Evolutionary conservation across 2,797 vertebrate genomes (phyloP), one percentile per base, ranked within the genome.

Genomic region (Echeneis naucrates): DNA sequence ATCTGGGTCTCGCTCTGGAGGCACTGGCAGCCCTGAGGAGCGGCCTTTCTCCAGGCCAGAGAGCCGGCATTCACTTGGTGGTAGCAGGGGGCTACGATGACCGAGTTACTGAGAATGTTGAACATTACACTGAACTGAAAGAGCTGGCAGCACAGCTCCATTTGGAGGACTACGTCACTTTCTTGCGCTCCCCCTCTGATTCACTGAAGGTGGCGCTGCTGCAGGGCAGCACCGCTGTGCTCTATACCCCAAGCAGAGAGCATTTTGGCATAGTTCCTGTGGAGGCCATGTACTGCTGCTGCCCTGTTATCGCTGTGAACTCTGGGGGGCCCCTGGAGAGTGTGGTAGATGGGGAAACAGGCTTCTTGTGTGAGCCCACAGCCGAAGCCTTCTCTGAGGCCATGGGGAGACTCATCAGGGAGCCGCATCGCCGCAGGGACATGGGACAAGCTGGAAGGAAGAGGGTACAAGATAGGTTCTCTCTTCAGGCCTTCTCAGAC

Each of bases 241-340:
- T 99, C 16, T 99, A 99, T 81, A 99, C 98, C 13, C 98, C 98
- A 0, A 97, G 96, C 91, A 95, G 96, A 40, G 98, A 99, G 83
- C 98, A 99, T 84, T 99, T 99, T 33, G 98, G 98, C 79, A 99
- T 99, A 5, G 98, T 99, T 59, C 98, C 98, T 0, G 77, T 99
- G 12, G 98, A 99, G 81, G 96, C 98, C 78, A 99, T 99, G 98
- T 99, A 98, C 80, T 96, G 95, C 91, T 89, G 91, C 64, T 96
- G 97, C 79, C 98, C 98, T 0, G 97, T 99, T 83, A 92, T 99
- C 38, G 97, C 97, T 0, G 97, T 96, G 52, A 97, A 96, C 89
- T 98, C 98, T 0, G 98, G 98, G 1, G 98, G 98, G 0, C 98
- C 98, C 33, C 88, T 99, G 87, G 98, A 99, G 91, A 97, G 97